Base-by-base conservation (phyloP, 2,797 vertebrate genomes). In the Falco concolor region DNA sequence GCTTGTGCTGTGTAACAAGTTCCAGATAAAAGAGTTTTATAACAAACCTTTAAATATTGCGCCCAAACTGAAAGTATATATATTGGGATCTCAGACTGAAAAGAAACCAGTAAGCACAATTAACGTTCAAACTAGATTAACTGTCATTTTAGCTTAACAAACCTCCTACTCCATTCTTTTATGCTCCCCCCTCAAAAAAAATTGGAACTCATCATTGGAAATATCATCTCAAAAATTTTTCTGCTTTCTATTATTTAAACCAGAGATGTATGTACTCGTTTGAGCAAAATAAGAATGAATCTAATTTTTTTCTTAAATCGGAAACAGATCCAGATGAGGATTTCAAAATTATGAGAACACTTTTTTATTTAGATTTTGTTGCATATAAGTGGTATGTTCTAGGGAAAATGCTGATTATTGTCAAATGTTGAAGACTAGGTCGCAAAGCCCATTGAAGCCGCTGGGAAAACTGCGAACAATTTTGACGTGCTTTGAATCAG, bases 211-310 rank as follows among this genome's bases (percentile, higher is more conserved):
- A 75, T 90, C 90, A 78, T 47, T 92, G 90, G 69, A 94, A 96
- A 93, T 65, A 85, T 75, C 90, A 93, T 86, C 81, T 95, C 90
- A 92, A 93, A 91, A 92, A 93, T 93, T 87, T 87, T 85, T 76
- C 75, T 87, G 61, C 47, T 83, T 95, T 92, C 65, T 87, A 10
- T 94, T 95, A 95, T 91, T 95, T 85, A 89, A 94, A 93, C 53
- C 82, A 94, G 90, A 90, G 61, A 95, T 8, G 24, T 77, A 92
- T 92, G 75, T 87, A 75, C n/a, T 92, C 8, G 2, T 56, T 92
- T 88, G 50, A 90, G 86, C 15, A 85, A 93, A 96, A 93, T 67
- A 90, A 95, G 78, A 95, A 93, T 81, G 32, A 91, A 94, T 75
- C 44, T 72, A 30, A 14, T 87, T 85, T 89, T 90, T 89, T 89